Percentiles rank a stretch among this genome's conserved stretches.
These are phyloP conservation scores for Tolypeutes matacus DNA, from an alignment of 2,797 vertebrate genomes.

Conservation along the genomic window DNA sequence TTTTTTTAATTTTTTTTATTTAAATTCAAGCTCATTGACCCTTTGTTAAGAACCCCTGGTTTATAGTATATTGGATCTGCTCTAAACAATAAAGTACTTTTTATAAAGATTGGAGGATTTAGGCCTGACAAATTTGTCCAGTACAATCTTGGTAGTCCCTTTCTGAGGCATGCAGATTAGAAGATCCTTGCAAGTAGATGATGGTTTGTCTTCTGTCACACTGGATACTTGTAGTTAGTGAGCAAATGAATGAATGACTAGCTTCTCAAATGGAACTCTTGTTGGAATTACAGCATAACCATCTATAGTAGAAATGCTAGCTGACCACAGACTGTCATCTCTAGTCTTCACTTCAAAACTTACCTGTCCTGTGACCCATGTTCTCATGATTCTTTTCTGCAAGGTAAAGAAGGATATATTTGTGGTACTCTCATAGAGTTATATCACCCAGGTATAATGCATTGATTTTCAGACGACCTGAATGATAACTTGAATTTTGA, in stretches of 20 bases:
- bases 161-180: background rate
- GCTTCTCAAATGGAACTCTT: constrained; percentile 15
- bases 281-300: background rate
- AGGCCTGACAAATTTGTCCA: background rate
- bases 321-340: background rate
- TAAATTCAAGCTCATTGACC: no score
- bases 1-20: no score
- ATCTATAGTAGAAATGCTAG: background rate
- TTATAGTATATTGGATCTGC: background rate
- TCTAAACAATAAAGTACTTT: constrained; percentile 33
- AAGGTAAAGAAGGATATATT: background rate
- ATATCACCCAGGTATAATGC: background rate
- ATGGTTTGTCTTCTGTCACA: background rate
- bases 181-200: background rate
- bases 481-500: background rate
- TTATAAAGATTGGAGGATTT: background rate
- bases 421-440: background rate
- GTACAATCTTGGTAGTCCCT: background rate
- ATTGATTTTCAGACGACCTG: background rate
- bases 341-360: background rate
- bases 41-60: background rate
- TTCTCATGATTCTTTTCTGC: background rate
- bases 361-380: background rate
- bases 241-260: background rate
- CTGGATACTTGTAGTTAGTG: background rate